Conservation (phyloP, 1,140 invertebrate species). For the Hylaeus volcanicus region DNA sequence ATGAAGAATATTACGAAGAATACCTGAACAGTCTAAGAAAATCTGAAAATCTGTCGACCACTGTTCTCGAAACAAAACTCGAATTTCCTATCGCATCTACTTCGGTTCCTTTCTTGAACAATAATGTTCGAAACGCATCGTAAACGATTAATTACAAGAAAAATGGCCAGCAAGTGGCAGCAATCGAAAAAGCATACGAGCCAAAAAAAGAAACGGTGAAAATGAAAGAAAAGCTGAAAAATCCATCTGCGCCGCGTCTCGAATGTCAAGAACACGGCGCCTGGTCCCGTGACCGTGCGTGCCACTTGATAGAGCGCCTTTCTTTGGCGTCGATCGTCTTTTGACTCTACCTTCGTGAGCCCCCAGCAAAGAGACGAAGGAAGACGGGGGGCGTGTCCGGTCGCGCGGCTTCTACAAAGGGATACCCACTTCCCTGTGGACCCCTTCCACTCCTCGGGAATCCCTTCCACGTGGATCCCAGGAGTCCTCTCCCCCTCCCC, state of each 20-base stretch:
- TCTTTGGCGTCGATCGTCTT: slow-evolving; percentile 50
- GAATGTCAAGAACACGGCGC: slow-evolving; percentile 59
- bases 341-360: slow-evolving; percentile 53
- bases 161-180: too few relatives aligned
- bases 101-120: too few relatives aligned
- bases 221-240: not conserved
- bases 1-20: too few relatives aligned
- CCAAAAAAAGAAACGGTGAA: slow-evolving; percentile 11
- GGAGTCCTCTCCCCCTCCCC: slow-evolving; percentile 63
- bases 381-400: slow-evolving; percentile 75
- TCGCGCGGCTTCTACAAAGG: slow-evolving; percentile 77
- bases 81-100: too few relatives aligned
- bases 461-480: slow-evolving; percentile 68
- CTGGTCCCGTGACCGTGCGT: slow-evolving; percentile 42
- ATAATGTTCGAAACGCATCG: too few relatives aligned
- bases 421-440: slow-evolving; percentile 73
- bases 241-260: slow-evolving; percentile 2
- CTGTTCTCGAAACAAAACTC: too few relatives aligned
- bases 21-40: too few relatives aligned
- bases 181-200: slow-evolving; percentile 1
- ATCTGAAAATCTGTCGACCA: too few relatives aligned
- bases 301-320: slow-evolving; percentile 46
- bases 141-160: too few relatives aligned
- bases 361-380: slow-evolving; percentile 72
- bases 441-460: slow-evolving; percentile 67